Evolutionary conservation across 2,888 invertebrate species (phyloP), one percentile per base, ranked within the genome.

Genomic region (Agelastica alni): DNA sequence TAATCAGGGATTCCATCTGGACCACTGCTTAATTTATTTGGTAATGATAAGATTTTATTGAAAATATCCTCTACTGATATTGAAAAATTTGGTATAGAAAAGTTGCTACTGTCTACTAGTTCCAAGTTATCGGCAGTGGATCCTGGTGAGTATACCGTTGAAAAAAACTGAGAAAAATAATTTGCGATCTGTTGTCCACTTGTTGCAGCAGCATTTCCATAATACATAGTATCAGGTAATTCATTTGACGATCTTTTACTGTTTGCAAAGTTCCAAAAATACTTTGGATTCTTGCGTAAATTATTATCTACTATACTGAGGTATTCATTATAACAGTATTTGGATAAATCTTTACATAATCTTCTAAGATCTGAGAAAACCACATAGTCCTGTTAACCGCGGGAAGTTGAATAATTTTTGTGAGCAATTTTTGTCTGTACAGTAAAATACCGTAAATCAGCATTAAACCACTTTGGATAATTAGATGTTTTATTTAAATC

Each of bases 161-260:
- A n/a, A n/a, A n/a, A n/a, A n/a, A n/a, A n/a, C n/a, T n/a, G n/a
- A n/a, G n/a, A n/a, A n/a, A n/a, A n/a, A n/a, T n/a, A n/a, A n/a
- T n/a, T n/a, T n/a, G n/a, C n/a, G n/a, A n/a, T n/a, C n/a, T n/a
- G n/a, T n/a, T n/a, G n/a, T n/a, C n/a, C n/a, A n/a, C n/a, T n/a
- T n/a, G n/a, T n/a, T n/a, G n/a, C n/a, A n/a, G n/a, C n/a, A n/a
- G n/a, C n/a, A n/a, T n/a, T n/a, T n/a, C n/a, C n/a, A n/a, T n/a
- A n/a, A n/a, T n/a, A n/a, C n/a, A n/a, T n/a, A n/a, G n/a, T n/a
- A n/a, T n/a, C n/a, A n/a, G n/a, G n/a, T n/a, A n/a, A n/a, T n/a
- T 34, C 34, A 34, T 34, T 34, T 34, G 34, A 34, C 7, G 34
- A 10, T 34, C 12, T 34, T 13, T 34, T 34, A 34, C 34, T 34